phyloP scores from a whole-genome alignment of 2,888 invertebrate species.

The Arge pagana region DNA sequence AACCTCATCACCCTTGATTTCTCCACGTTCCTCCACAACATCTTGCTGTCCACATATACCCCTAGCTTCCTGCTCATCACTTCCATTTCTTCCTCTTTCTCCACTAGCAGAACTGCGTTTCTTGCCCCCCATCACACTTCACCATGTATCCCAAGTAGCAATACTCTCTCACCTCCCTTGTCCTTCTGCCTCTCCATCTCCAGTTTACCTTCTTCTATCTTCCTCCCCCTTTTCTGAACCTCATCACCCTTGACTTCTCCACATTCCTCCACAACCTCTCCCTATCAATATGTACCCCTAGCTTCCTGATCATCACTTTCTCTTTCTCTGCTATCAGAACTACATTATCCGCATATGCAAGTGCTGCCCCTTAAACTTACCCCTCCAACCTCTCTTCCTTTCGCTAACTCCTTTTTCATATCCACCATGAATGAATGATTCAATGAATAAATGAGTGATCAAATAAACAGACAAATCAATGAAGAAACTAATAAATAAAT shows the following conservation, averaged over 20 bases:
- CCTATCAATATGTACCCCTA: background rate
- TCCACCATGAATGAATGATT: conserved; percentile 1
- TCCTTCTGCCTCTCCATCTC: too few species aligned
- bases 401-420: background rate
- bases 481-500: too few species aligned
- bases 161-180: too few species aligned
- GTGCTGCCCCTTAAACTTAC: background rate
- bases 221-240: background rate
- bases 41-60: background rate
- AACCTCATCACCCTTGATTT: background rate
- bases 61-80: background rate
- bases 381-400: background rate
- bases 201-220: background rate
- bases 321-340: too few species aligned
- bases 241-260: background rate
- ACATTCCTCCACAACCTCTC: background rate
- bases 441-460: too few species aligned
- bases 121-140: too few species aligned
- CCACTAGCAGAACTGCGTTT: too few species aligned
- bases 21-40: background rate
- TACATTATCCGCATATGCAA: background rate
- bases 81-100: background rate
- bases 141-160: too few species aligned
- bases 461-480: too few species aligned
- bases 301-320: background rate